A percentile compares a stretch with the other conserved stretches of the same genome.
phyloP scores from a whole-genome alignment of 92 coral and sea anemone species.

The Meandrina meandrites region DNA sequence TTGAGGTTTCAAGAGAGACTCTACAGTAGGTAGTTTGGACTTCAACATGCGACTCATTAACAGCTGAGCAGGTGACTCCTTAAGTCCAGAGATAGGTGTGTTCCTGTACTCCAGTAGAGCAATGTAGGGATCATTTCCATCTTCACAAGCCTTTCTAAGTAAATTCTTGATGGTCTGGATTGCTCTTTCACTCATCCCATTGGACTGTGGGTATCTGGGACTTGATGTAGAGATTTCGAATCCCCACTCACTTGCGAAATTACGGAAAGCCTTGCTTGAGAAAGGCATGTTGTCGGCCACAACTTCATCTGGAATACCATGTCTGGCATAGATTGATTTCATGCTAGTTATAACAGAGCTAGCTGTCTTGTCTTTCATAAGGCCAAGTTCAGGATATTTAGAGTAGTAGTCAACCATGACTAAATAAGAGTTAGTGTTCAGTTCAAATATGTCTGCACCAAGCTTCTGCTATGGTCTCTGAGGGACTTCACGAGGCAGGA shows the following conservation, averaged over 20 bases:
- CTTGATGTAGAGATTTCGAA: conserved; percentile 45
- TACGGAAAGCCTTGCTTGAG: conserved; percentile 26
- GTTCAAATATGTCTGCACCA: conserved; percentile 42
- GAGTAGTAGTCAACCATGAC: conserved; percentile 44
- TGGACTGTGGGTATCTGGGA: conserved; percentile 31
- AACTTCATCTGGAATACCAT: conserved; percentile 52
- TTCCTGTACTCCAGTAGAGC: too few species aligned
- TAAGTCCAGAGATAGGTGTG: too few species aligned
- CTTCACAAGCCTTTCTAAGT: too few species aligned
- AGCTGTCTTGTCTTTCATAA: conserved; percentile 41
- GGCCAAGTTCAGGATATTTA: conserved; percentile 36
- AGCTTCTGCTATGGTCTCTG: conserved; percentile 52
- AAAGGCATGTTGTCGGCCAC: conserved; percentile 46
- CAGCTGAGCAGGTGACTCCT: too few species aligned
- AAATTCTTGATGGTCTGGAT: too few species aligned
- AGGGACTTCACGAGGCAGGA: conserved; percentile 40
- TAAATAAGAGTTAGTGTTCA: conserved; percentile 26
- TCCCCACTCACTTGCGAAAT: conserved; percentile 50
- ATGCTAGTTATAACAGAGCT: conserved; percentile 32
- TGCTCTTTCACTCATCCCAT: conserved; percentile 44
- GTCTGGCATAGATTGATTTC: conserved; percentile 53
- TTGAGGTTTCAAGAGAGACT: too few species aligned
- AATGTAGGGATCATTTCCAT: too few species aligned
- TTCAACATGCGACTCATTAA: too few species aligned
- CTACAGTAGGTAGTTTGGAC: too few species aligned